Base-by-base conservation (phyloP, 2,888 invertebrate genomes). In the Helicoverpa assulta region DNA sequence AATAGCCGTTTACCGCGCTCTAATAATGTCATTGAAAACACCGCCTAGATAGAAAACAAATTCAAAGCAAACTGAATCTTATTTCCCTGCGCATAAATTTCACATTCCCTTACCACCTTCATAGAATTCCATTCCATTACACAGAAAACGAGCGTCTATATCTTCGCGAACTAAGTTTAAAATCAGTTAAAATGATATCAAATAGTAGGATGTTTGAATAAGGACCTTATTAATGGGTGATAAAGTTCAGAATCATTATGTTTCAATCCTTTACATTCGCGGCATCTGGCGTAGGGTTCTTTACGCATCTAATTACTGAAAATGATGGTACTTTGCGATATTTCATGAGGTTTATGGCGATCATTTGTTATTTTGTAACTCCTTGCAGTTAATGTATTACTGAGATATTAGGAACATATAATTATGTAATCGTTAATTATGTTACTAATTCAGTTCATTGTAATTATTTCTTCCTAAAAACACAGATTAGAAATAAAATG, bases 301-400 rank as follows among this genome's bases (percentile, higher is more conserved):
- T 74, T 70, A 80, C 83, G 83, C 81, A 80, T 86, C 85, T 90
- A 89, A 90, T 89, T 89, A 88, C 80, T 80, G 81, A 81, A 87
- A 89, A 86, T 82, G 78, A 86, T 82, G 80, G 81, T 82, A 77
- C 80, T 81, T 83, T 82, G 73, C 80, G 80, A 82, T 85, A 82
- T 85, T 81, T 81, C 67, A 83, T 69, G 71, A 67, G 75, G 64
- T 53, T 81, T 79, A 69, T 70, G 57, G 52, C 63, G 58, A 62
- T 76, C 61, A 70, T 70, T 81, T 78, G 63, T 76, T 70, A 72
- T 73, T 65, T 62, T 16, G 12, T 29, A 70, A 58, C 53, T 54
- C 7, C 6, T 8, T 59, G 54, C 18, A 59, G 19, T 60, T 14
- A 40, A 21, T 57, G 4, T 26, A 33, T 18, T 7, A 37, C 18